Base-by-base conservation (phyloP, 2,113 vertebrate species). In the Lepus europaeus region DNA sequence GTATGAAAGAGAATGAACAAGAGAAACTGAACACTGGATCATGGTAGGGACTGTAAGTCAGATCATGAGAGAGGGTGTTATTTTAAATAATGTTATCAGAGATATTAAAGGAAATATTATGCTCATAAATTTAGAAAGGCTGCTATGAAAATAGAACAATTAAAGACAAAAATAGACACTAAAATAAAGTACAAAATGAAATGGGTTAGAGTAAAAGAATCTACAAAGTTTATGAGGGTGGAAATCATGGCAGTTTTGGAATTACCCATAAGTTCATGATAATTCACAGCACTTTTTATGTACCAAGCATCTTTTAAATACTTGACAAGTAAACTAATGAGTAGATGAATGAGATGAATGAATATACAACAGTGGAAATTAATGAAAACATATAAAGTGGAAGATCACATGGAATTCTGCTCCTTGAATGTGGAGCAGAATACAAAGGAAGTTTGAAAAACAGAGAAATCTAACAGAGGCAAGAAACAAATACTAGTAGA, bases 201-300 rank as follows among this genome's bases (percentile, higher is more conserved):
- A 23, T 84, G 6, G 31, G 31, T 16, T 25, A 66, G 17, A 94
- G 59, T 84, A 76, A 92, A 27, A 91, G 23, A 95, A 79, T 36
- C 33, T 76, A 9, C 86, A 80, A 88, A 96, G 81, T 68, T 95
- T 59, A 72, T 39, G 9, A 85, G 33, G n/a, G 17, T 31, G 33
- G 33, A 85, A 88, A 92, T 56, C 29, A 64, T 89, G 91, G 45
- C 22, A 13, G 2, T 89, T 91, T 86, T 88, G 66, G 45, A 90
- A 90, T 56, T 51, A 93, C 17, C 74, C 84, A 59, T 69, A 29
- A 25, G 85, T 68, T 87, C n/a, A 73, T 64, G n/a, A 78, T 49
- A 63, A 19, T 59, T 86, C 61, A 31, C 25, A 80, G 31, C 79
- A 36, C 27, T 61, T 13, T 51, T 13, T 23, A 66, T 36, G 87